A percentile compares a stretch with the other conserved stretches of the same genome.
Conservation (phyloP, 2,888 invertebrate genomes). For the Malachius bipustulatus region DNA sequence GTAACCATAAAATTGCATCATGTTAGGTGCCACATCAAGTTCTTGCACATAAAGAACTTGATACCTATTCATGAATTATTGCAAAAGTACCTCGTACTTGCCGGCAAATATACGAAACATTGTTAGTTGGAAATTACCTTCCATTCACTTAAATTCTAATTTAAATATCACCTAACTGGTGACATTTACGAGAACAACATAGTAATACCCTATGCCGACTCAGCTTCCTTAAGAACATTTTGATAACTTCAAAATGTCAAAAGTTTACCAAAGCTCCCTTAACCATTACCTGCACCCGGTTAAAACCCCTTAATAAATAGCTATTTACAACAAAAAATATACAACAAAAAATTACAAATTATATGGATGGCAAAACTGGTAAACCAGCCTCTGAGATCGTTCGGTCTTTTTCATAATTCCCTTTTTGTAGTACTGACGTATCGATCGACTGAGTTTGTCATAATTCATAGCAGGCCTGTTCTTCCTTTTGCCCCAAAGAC, state of each 20-base stretch:
- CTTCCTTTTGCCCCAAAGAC: conserved; percentile 95
- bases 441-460: conserved; percentile 94
- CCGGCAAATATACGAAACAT: conserved; percentile 36
- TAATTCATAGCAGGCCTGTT: conserved; percentile 99
- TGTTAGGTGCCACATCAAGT: too few species aligned
- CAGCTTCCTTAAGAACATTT: conserved; percentile 22
- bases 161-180: conserved; percentile 19
- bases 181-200: conserved; percentile 19
- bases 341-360: conserved; percentile 54
- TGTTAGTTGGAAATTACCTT: conserved; percentile 43
- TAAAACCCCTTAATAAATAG: too few species aligned
- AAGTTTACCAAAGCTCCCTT: conserved; percentile 21
- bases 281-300: conserved; percentile 17
- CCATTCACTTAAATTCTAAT: conserved; percentile 23
- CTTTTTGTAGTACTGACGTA: conserved; percentile 98
- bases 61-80: too few species aligned
- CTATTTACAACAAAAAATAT: too few species aligned
- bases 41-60: conserved; percentile 9
- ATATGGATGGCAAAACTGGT: conserved; percentile 96
- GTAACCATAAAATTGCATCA: conserved; percentile 14
- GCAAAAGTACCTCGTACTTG: conserved; percentile 23
- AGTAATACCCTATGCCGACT: conserved; percentile 34
- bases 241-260: conserved; percentile 32
- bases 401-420: conserved; percentile 99
- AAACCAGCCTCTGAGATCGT: conserved; percentile 92